Conservation (phyloP, 2,888 invertebrate genomes). For the Cheilosia pagana region DNA sequence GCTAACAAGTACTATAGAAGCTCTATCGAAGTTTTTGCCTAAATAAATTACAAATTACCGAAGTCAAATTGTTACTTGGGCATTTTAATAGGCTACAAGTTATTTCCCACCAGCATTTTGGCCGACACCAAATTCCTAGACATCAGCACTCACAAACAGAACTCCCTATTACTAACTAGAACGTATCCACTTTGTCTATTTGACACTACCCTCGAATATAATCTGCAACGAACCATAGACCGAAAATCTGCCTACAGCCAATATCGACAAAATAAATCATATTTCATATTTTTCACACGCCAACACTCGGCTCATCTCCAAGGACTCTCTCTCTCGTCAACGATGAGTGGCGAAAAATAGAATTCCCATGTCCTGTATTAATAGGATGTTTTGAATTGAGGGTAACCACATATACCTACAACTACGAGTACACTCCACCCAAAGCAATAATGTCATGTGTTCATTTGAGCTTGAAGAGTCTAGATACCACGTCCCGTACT, state of each 20-base stretch:
- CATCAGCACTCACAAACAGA: too few species aligned
- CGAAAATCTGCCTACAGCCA: slow-evolving; percentile 9
- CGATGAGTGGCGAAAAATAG: slow-evolving; percentile 14
- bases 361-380: slow-evolving; percentile 3
- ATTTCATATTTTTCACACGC: slow-evolving; percentile 20
- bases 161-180: background rate
- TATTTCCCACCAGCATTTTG: too few species aligned
- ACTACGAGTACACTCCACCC: background rate
- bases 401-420: slow-evolving; percentile 7
- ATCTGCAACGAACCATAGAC: background rate
- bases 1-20: too few species aligned
- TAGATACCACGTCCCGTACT: background rate
- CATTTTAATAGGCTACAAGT: too few species aligned
- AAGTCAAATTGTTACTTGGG: too few species aligned
- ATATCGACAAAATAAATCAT: slow-evolving; percentile 11
- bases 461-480: slow-evolving; percentile 48
- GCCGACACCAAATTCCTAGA: too few species aligned
- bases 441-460: slow-evolving; percentile 18
- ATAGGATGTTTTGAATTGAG: background rate
- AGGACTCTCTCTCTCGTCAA: background rate
- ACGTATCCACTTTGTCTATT: background rate
- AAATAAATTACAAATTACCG: too few species aligned
- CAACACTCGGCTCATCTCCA: background rate
- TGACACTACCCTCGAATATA: background rate
- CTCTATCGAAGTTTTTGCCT: too few species aligned